These are phyloP conservation scores for Pangasius larnaudii DNA, from an alignment of 2,797 vertebrate genomes.

Conservation along the genomic window DNA sequence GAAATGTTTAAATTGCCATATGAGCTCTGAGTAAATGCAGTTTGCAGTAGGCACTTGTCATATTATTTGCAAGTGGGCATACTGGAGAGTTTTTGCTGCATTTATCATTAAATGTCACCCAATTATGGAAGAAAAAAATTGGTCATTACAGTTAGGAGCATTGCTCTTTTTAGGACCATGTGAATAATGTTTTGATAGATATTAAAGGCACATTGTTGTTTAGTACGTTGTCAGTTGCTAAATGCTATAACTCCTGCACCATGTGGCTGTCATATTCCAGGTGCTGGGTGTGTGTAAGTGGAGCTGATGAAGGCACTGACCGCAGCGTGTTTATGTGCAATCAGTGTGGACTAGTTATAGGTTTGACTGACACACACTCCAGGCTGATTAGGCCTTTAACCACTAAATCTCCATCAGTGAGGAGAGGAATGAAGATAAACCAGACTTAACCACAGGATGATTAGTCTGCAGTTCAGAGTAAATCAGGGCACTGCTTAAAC, in stretches of 20 bases:
- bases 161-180: not conserved
- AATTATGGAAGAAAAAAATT: not conserved
- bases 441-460: constrained; percentile 29
- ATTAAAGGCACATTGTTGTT: not conserved
- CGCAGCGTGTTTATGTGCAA: constrained; percentile 50
- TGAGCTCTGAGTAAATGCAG: not conserved
- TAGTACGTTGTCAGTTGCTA: not conserved
- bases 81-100: not conserved
- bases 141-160: not conserved
- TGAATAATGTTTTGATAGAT: not conserved
- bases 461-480: constrained; percentile 13
- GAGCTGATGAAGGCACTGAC: constrained; percentile 23
- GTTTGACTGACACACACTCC: constrained; percentile 42
- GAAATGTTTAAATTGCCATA: not conserved
- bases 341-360: constrained; percentile 46
- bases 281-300: constrained; percentile 12
- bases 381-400: constrained; percentile 41
- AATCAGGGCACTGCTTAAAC: constrained; percentile 35
- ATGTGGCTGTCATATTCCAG: not conserved
- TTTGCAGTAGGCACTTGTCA: not conserved
- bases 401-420: constrained; percentile 25
- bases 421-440: constrained; percentile 19
- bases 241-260: not conserved
- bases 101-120: not conserved
- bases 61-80: not conserved